A percentile compares a stretch with the other conserved stretches of the same genome.
These are phyloP conservation scores for Gobiocypris rarus DNA, from an alignment of 2,113 vertebrate genomes.

Conservation along the genomic window DNA sequence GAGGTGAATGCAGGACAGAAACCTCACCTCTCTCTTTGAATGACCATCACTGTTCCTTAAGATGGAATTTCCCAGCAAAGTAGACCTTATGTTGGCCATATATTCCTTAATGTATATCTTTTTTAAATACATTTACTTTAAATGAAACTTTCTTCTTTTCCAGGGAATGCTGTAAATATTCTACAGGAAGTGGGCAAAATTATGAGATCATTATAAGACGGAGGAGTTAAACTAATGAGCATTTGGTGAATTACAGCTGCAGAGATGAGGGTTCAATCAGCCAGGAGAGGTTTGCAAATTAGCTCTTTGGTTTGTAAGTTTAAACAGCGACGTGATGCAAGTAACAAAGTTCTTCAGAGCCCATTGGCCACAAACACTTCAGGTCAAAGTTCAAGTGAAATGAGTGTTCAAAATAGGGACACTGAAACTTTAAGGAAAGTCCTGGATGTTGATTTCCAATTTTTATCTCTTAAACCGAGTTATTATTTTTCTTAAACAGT, in stretches of 20 bases:
- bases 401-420: not conserved
- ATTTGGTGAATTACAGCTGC: not conserved
- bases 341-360: not conserved
- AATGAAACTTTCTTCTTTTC: not conserved
- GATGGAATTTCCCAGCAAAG: not conserved
- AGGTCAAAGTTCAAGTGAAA: not conserved
- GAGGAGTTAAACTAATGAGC: not conserved
- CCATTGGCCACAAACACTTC: not conserved
- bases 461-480: no score
- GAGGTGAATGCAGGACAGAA: conserved; percentile 18
- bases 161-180: not conserved
- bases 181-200: not conserved
- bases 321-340: not conserved
- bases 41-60: not conserved
- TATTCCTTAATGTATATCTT: no score
- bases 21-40: not conserved
- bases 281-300: conserved; percentile 4
- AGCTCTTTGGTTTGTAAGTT: conserved; percentile 4
- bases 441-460: not conserved
- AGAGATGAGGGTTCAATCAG: not conserved
- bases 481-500: not conserved
- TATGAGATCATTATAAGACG: not conserved
- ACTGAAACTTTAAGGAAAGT: no score
- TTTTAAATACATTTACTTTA: not conserved
- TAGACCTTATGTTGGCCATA: not conserved